Evolutionary conservation across 2,888 invertebrate genomes (phyloP).

Genomic region (Andrena bicolor): DNA sequence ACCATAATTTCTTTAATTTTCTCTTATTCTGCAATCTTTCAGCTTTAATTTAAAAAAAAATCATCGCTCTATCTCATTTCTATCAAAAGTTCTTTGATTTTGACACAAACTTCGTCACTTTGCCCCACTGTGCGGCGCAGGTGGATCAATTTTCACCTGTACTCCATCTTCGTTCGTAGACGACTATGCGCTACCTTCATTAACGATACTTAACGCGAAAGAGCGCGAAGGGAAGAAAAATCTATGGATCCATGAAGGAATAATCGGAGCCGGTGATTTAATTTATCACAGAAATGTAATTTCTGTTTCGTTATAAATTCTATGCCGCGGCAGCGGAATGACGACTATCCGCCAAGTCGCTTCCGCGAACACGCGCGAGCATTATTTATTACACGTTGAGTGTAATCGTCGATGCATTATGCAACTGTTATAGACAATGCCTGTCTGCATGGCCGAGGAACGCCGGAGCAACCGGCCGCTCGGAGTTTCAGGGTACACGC

Average conservation of each 20-base stretch:
- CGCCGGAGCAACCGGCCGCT: conserved; percentile 22
- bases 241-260: background rate
- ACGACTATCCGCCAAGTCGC: background rate
- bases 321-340: background rate
- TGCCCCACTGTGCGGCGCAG: too few relatives aligned
- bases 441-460: conserved; percentile 8
- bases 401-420: background rate
- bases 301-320: background rate
- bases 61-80: too few relatives aligned
- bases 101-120: too few relatives aligned
- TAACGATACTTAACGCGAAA: too few relatives aligned
- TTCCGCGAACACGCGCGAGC: background rate
- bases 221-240: too few relatives aligned
- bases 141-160: too few relatives aligned
- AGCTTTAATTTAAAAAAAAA: too few relatives aligned
- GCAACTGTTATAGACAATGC: background rate
- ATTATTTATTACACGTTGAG: conserved; percentile 18
- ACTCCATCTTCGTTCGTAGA: too few relatives aligned
- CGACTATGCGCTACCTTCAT: too few relatives aligned
- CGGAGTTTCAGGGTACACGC: conserved; percentile 46
- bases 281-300: background rate
- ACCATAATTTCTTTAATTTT: too few relatives aligned
- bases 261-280: background rate
- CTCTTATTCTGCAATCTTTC: too few relatives aligned
- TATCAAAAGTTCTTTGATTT: too few relatives aligned